Percentiles rank a stretch among this genome's conserved stretches.
Conservation (phyloP, 2,113 vertebrate genomes). For the Colius striatus region DNA sequence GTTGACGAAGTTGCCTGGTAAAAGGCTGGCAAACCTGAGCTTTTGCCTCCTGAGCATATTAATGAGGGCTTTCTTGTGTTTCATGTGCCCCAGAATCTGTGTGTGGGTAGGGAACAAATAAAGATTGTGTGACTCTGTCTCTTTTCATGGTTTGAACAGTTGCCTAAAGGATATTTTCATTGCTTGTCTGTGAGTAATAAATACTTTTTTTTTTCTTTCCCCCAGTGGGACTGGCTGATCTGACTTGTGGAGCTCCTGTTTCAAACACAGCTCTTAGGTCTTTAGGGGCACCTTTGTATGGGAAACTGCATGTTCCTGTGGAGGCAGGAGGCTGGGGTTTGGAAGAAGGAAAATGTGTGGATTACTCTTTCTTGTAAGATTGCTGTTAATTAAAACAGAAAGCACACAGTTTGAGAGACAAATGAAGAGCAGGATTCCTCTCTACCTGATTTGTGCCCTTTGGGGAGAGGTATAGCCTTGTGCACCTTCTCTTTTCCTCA, state of each 20-base stretch:
- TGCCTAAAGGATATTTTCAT: neutral
- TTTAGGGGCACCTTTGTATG: neutral
- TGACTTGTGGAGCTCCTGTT: neutral
- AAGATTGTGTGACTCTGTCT: neutral
- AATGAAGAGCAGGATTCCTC: neutral
- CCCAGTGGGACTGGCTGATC: neutral
- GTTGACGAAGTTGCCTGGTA: neutral
- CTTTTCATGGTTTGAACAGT: constrained; percentile 3
- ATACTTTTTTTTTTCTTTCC: neutral
- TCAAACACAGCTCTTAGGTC: neutral
- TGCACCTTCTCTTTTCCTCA: neutral
- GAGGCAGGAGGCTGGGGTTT: neutral
- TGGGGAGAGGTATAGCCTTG: neutral
- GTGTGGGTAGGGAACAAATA: neutral
- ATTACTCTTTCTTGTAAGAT: neutral
- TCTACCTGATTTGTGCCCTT: neutral
- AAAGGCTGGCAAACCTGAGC: neutral
- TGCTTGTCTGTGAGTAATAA: neutral
- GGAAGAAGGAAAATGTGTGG: neutral
- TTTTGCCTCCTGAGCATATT: neutral
- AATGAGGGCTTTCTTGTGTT: neutral
- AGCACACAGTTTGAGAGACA: neutral
- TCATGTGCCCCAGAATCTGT: neutral
- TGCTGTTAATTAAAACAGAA: neutral
- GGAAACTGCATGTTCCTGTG: neutral